Conservation (phyloP, 2,113 vertebrate genomes). For the Calyptomena viridis region DNA sequence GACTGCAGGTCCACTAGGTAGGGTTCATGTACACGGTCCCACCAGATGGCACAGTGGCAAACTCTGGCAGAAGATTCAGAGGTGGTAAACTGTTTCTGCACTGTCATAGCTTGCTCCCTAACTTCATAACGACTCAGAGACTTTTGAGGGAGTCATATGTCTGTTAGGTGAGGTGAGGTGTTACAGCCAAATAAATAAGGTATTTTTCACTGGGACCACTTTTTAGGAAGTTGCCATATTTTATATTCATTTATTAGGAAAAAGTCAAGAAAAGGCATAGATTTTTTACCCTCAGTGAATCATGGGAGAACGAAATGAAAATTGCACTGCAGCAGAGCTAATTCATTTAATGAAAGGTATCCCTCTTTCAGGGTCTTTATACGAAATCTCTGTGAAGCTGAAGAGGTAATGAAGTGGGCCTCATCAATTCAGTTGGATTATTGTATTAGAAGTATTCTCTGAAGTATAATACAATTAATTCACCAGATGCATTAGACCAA, state of each 20-base stretch:
- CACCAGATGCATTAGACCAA: not conserved
- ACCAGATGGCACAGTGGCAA: not conserved
- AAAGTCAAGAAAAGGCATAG: not conserved
- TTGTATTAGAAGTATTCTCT: not conserved
- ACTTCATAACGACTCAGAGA: not conserved
- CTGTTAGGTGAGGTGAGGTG: not conserved
- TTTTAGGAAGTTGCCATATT: not conserved
- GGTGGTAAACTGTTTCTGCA: not conserved
- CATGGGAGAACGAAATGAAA: not conserved
- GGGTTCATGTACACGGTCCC: not conserved
- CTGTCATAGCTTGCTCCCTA: not conserved
- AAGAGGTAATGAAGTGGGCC: not conserved
- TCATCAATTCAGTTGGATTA: not conserved
- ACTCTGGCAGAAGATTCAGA: not conserved
- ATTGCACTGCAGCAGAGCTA: not conserved
- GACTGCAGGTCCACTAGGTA: not conserved
- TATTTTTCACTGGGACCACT: not conserved
- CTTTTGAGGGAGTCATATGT: not conserved
- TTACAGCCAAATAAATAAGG: not conserved
- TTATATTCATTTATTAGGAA: not conserved
- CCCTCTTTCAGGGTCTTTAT: not conserved
- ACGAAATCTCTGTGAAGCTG: not conserved
- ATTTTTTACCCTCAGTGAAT: not conserved
- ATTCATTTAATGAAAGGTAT: not conserved
- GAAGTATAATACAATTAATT: not conserved